Evolutionary conservation across 2,888 invertebrate species (phyloP).

Genomic region (Marasmarcha lunaedactyla): DNA sequence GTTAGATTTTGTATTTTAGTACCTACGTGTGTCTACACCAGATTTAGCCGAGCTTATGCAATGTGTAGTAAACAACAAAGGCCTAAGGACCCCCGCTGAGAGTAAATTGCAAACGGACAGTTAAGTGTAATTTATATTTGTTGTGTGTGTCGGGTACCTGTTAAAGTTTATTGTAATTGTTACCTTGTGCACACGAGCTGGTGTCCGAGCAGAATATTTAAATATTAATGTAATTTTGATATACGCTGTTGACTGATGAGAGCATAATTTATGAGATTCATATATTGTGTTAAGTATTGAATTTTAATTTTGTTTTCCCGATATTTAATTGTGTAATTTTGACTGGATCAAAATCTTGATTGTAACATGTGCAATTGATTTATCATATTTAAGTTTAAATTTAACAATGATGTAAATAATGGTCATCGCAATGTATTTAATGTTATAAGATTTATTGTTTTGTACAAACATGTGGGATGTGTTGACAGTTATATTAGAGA

Average conservation of each 20-base stretch:
- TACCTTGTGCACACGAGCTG: conserved; percentile 17
- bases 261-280: conserved; percentile 50
- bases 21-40: neutral
- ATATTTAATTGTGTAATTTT: conserved; percentile 37
- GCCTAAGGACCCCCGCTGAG: neutral
- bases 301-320: conserved; percentile 24
- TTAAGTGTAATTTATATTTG: conserved; percentile 10
- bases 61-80: neutral
- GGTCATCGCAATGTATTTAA: conserved; percentile 8
- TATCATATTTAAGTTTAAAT: conserved; percentile 23
- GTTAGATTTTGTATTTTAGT: neutral
- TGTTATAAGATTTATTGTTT: neutral
- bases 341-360: conserved; percentile 66
- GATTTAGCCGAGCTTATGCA: neutral
- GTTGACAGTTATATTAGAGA: neutral
- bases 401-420: conserved; percentile 36
- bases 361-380: conserved; percentile 51
- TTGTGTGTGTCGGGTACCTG: conserved; percentile 18
- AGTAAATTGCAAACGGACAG: neutral
- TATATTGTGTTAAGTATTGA: conserved; percentile 38
- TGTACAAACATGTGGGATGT: conserved; percentile 22
- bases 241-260: conserved; percentile 46
- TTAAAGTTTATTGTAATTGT: conserved; percentile 19
- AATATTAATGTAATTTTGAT: conserved; percentile 19
- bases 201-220: conserved; percentile 12